Evolutionary conservation across 2,888 invertebrate species (phyloP).

Genomic region (Chloroclystis v-ata): DNA sequence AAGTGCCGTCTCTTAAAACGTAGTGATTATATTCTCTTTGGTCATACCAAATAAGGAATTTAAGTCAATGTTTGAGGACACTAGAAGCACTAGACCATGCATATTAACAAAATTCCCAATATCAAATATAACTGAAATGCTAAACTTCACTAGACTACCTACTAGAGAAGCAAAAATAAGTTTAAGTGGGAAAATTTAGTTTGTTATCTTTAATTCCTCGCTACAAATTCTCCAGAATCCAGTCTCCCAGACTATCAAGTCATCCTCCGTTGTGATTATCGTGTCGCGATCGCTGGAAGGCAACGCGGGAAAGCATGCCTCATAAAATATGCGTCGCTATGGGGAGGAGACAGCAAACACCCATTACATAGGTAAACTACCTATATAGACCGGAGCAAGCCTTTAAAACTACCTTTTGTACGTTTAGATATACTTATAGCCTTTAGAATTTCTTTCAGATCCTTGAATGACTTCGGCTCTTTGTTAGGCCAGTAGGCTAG

Average conservation of each 20-base stretch:
- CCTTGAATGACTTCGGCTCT: conserved; percentile 13
- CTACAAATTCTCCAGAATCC: not conserved
- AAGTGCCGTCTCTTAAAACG: too few relatives aligned
- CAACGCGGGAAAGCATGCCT: conserved; percentile 39
- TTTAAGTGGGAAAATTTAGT: too few relatives aligned
- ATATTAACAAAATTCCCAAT: too few relatives aligned
- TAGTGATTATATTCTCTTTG: too few relatives aligned
- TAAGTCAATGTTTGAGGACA: too few relatives aligned
- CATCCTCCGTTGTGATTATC: conserved; percentile 54
- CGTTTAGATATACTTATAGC: conserved; percentile 10
- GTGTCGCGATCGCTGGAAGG: conserved; percentile 51
- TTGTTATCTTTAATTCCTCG: too few relatives aligned
- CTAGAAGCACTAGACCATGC: too few relatives aligned
- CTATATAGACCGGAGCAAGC: conserved; percentile 12
- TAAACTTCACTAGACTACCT: too few relatives aligned
- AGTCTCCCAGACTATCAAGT: conserved; percentile 34
- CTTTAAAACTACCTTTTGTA: conserved; percentile 30
- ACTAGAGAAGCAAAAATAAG: too few relatives aligned
- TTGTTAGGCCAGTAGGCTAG: not conserved
- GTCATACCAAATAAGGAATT: too few relatives aligned
- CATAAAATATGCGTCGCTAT: conserved; percentile 43
- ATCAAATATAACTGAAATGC: too few relatives aligned
- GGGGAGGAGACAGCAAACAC: conserved; percentile 44
- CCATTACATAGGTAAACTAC: conserved; percentile 32
- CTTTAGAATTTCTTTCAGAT: conserved; percentile 15